Evolutionary conservation across 1,140 invertebrate genomes (phyloP), one percentile per base, ranked within the genome.

Genomic region (Drosophila willistoni): DNA sequence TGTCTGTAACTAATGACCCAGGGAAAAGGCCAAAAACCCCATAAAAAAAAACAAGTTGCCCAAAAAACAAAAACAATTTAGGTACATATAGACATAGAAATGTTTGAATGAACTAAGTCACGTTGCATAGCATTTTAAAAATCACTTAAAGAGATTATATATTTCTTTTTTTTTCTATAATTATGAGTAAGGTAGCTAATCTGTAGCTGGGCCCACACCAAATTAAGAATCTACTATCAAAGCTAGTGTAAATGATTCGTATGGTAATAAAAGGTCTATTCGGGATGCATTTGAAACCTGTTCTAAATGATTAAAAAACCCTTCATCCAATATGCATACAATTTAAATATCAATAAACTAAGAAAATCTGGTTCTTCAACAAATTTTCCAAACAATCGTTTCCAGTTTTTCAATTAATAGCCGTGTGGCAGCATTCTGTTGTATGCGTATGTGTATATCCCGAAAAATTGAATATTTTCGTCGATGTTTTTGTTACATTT

Each of bases 351-450:
- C 12, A 19, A 63, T 47, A 17, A 17, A 36, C 29, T 56, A 33
- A 36, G 33, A 59, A 59, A 36, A 59, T 36, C 33, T 12, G 36
- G 17, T 51, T 22, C 9, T 51, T 22, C 19, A 51, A 22, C 44
- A 9, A 19, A 51, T 51, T 51, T 51, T 22, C 44, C 44, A 47
- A 29, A 47, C 14, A 22, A 12, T 51, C 9, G 19, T 12, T 51
- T 51, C 17, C 44, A 39, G 33, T 59, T 25, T 39, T 56, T 64
- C 41, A 12, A 71, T 64, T 76, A 42, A 77, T 77, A 62, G 10
- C 36, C 34, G 36, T 29, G 14, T 14, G 25, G 44, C 2, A 60
- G 60, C 29, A 29, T 29, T 29, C 29, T 29, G 5, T 7, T 55
- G 57, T 22, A 9, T 56, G 19, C 60, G 33, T 36, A 56, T 19